Conservation (phyloP, 1,140 invertebrate genomes). For the Bombus terrestris region DNA sequence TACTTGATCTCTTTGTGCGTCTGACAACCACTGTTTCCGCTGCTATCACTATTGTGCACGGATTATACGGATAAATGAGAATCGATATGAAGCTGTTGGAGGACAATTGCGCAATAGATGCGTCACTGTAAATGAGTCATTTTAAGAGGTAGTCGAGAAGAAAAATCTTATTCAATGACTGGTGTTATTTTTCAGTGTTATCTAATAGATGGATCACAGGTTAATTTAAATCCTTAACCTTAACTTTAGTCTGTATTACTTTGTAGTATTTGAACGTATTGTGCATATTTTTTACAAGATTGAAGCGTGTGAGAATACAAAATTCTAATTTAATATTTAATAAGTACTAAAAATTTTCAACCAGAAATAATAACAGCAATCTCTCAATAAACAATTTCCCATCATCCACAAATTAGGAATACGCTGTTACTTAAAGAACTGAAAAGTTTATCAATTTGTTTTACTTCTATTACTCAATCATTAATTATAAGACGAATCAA, state of each 20-base stretch:
- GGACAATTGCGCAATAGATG: neutral
- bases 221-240: neutral
- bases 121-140: neutral
- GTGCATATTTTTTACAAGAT: too few relatives aligned
- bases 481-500: neutral
- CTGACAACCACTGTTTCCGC: conserved; percentile 47
- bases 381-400: neutral
- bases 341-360: neutral
- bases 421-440: too few relatives aligned
- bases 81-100: conserved; percentile 15
- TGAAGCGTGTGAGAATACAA: too few relatives aligned
- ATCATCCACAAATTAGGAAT: neutral
- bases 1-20: conserved; percentile 42
- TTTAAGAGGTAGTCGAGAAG: neutral
- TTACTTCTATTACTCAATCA: too few relatives aligned
- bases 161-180: neutral
- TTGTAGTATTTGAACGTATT: too few relatives aligned
- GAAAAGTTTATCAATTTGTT: too few relatives aligned
- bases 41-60: neutral
- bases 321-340: too few relatives aligned
- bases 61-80: conserved; percentile 23
- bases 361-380: neutral
- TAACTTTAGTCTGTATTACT: neutral
- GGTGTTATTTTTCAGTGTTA: too few relatives aligned
- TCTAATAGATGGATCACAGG: too few relatives aligned